These are phyloP conservation scores for Perdita meconis DNA, from an alignment of 2,888 invertebrate species.

Conservation along the genomic window DNA sequence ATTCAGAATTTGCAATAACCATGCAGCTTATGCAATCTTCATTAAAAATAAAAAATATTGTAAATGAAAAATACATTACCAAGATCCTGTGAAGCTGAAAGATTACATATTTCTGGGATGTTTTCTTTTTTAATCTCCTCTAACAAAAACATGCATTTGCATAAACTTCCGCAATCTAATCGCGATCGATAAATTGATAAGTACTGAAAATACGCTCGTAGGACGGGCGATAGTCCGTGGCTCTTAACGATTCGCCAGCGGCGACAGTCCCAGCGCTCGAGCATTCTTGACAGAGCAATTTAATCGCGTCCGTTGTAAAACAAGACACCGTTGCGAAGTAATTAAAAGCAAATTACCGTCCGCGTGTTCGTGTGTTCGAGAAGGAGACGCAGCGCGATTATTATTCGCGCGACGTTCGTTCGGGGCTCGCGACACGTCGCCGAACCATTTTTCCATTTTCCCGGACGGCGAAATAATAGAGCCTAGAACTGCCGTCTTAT, in stretches of 20 bases:
- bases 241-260: neutral
- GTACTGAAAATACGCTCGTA: too few relatives aligned
- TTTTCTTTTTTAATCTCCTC: too few relatives aligned
- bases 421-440: neutral
- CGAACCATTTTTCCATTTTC: constrained; percentile 28
- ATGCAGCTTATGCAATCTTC: too few relatives aligned
- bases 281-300: constrained; percentile 10
- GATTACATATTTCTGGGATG: too few relatives aligned
- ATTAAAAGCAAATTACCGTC: constrained; percentile 33
- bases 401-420: constrained; percentile 12
- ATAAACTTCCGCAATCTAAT: too few relatives aligned
- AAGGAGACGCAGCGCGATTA: constrained; percentile 13
- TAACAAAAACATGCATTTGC: too few relatives aligned
- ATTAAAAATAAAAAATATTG: too few relatives aligned
- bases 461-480: constrained; percentile 21
- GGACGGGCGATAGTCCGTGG: neutral
- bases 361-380: neutral
- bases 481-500: constrained; percentile 8
- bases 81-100: too few relatives aligned
- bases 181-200: too few relatives aligned
- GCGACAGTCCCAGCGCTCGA: neutral
- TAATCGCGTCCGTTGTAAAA: constrained; percentile 27
- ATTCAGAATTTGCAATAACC: too few relatives aligned
- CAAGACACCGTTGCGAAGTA: constrained; percentile 26
- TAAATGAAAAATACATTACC: too few relatives aligned